These are phyloP conservation scores for Brachyistius frenatus DNA, from an alignment of 2,113 vertebrate species.

Conservation along the genomic window DNA sequence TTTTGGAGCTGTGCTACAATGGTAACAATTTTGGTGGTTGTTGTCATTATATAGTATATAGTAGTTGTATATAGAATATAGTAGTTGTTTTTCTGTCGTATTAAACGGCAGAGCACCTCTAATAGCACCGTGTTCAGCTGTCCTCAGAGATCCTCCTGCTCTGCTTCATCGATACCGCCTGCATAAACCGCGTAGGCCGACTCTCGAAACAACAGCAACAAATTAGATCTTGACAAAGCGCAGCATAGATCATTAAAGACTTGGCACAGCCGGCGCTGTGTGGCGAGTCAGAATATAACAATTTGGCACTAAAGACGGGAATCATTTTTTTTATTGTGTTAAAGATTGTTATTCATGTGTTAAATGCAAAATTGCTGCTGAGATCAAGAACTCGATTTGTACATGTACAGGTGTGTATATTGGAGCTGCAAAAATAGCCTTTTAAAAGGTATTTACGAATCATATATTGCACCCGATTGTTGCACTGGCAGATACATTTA, in stretches of 20 bases:
- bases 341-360: not conserved
- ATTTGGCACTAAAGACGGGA: slow-evolving; percentile 8
- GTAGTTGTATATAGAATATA: not conserved
- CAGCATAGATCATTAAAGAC: slow-evolving; percentile 55
- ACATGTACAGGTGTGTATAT: not conserved
- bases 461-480: not conserved
- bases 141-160: slow-evolving; percentile 41
- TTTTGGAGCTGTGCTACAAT: not conserved
- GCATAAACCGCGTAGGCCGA: slow-evolving; percentile 12
- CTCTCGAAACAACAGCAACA: slow-evolving; percentile 57
- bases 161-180: slow-evolving; percentile 57
- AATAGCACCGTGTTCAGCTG: slow-evolving; percentile 27
- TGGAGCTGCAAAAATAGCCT: too few relatives aligned
- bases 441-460: too few relatives aligned
- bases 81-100: slow-evolving; percentile 10
- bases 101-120: slow-evolving; percentile 2
- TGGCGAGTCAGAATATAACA: slow-evolving; percentile 6
- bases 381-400: not conserved
- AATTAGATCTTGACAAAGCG: slow-evolving; percentile 57
- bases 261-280: slow-evolving; percentile 20
- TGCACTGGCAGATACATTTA: not conserved
- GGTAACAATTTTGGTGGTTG: not conserved
- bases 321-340: not conserved
- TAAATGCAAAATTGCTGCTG: not conserved
- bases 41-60: not conserved